phyloP scores from a whole-genome alignment of 35 echinoderm and acorn worm species.

The Ptychodera flava region DNA sequence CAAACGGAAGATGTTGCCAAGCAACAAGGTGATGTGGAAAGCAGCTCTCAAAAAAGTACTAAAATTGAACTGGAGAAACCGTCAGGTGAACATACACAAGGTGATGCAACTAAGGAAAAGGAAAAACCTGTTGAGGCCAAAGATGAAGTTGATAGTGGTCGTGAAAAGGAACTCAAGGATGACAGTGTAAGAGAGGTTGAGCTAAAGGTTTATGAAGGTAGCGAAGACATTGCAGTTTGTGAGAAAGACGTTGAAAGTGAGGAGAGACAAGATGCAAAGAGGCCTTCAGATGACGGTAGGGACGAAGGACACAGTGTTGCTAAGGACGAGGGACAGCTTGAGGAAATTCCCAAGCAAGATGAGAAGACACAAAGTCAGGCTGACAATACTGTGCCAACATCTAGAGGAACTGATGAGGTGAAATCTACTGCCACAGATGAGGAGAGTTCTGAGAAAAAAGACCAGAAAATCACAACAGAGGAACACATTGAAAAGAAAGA shows the following conservation, averaged over 20 bases:
- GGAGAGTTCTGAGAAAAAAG: too few relatives aligned
- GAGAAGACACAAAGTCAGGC: neutral
- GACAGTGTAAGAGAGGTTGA: neutral
- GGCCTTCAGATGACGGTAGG: neutral
- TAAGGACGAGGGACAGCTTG: neutral
- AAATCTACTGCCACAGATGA: neutral
- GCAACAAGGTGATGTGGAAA: conserved; percentile 7
- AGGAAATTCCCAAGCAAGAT: conserved; percentile 2
- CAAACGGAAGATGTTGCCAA: conserved; percentile 11
- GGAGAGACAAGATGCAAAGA: neutral
- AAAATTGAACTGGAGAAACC: neutral
- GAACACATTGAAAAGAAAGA: neutral
- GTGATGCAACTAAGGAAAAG: neutral
- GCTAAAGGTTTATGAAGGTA: conserved; percentile 14
- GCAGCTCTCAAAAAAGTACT: neutral
- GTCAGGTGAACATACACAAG: neutral
- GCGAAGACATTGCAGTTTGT: conserved; percentile 2
- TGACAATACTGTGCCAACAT: conserved; percentile 2
- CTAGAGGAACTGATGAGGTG: conserved; percentile 14
- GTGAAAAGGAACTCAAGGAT: conserved; percentile 7
- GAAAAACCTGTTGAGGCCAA: conserved; percentile 7
- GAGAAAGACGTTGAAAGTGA: conserved; percentile 10
- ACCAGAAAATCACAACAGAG: too few relatives aligned
- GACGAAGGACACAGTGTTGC: neutral
- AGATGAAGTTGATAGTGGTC: neutral